These are phyloP conservation scores for Sorex maritimensis DNA, from an alignment of 2,797 vertebrate species.

Conservation along the genomic window DNA sequence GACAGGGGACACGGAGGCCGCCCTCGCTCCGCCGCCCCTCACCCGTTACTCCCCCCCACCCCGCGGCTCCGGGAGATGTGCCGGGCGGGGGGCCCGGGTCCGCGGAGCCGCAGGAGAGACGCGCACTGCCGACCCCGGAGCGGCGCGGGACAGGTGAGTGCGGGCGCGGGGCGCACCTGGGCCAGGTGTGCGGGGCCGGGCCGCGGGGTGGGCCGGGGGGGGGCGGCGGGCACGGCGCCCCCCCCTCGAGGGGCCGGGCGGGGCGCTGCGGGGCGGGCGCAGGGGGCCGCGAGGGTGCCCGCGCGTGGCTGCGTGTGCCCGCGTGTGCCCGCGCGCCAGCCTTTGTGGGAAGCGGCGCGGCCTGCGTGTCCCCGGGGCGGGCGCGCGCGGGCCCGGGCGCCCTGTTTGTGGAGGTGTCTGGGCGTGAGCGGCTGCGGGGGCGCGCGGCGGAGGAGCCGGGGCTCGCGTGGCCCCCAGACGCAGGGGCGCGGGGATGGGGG, in stretches of 20 bases:
- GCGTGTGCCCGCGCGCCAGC: slow-evolving; percentile 76
- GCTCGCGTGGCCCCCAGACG: neutral
- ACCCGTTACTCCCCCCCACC: neutral
- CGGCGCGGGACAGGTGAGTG: slow-evolving; percentile 84
- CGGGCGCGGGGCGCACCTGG: slow-evolving; percentile 74
- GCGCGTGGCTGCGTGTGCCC: slow-evolving; percentile 83
- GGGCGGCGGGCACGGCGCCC: neutral
- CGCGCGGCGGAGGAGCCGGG: slow-evolving; percentile 72
- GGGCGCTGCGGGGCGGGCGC: slow-evolving; percentile 3
- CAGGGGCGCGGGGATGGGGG: neutral
- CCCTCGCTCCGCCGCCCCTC: slow-evolving; percentile 59
- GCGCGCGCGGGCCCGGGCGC: slow-evolving; percentile 84
- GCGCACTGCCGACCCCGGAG: slow-evolving; percentile 73
- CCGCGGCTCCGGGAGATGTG: slow-evolving; percentile 86
- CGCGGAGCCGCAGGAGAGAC: slow-evolving; percentile 81
- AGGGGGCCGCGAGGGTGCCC: slow-evolving; percentile 79
- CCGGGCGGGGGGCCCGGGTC: slow-evolving; percentile 84
- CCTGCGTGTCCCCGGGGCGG: slow-evolving; percentile 85
- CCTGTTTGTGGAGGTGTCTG: slow-evolving; percentile 87
- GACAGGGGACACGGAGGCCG: slow-evolving; percentile 72
- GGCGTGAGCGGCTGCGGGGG: slow-evolving; percentile 77
- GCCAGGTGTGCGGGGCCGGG: slow-evolving; percentile 75
- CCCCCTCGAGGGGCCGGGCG: neutral
- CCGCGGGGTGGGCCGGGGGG: too few relatives aligned
- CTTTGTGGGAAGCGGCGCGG: slow-evolving; percentile 85